Conservation (phyloP, 1,140 invertebrate genomes). For the Pseudomyrmex pallidus region DNA sequence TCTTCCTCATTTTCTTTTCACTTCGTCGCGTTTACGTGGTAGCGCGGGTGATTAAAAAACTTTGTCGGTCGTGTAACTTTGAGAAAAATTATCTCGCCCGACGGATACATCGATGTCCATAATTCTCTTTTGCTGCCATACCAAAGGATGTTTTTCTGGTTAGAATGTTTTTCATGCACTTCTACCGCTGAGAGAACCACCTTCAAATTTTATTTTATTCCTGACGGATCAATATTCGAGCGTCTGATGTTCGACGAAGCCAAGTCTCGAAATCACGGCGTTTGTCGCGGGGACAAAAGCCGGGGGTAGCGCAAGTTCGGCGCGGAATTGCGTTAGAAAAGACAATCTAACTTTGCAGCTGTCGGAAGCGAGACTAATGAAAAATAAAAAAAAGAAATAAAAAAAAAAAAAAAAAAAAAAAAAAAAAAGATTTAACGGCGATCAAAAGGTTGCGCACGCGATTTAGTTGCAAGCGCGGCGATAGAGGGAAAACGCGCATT, state of each 20-base stretch:
- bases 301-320: neutral
- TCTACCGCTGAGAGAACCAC: neutral
- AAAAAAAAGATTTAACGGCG: neutral
- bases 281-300: neutral
- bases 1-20: conserved; percentile 13
- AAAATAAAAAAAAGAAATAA: neutral
- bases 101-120: neutral
- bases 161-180: no score
- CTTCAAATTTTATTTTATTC: neutral
- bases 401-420: neutral
- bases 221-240: conserved; percentile 2
- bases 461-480: neutral
- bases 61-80: conserved; percentile 1
- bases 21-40: neutral
- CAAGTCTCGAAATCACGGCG: neutral
- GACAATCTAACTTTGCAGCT: no score
- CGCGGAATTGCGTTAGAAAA: conserved; percentile 1
- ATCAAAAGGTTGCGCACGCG: neutral
- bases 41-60: conserved; percentile 50
- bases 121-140: neutral
- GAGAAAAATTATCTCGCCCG: neutral
- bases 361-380: no score
- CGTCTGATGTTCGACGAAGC: conserved; percentile 2
- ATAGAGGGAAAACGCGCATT: neutral
- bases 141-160: no score